Percentiles rank a stretch among this genome's conserved stretches.
Conservation (phyloP, 2,797 vertebrate genomes). For the Chelidonichthys spinosus region DNA sequence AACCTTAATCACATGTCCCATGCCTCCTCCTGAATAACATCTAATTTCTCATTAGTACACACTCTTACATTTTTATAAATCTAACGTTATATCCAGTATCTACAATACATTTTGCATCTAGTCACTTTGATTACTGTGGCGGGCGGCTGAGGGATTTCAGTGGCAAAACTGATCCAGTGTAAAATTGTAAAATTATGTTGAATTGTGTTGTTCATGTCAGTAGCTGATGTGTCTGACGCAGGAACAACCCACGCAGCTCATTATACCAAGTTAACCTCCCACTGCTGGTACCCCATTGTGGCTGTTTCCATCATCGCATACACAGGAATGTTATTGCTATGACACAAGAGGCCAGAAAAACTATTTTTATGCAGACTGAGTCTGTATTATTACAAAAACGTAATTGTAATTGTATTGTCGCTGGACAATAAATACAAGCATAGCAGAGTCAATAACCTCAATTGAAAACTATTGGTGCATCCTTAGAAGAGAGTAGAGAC, state of each 20-base stretch:
- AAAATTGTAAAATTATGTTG: background rate
- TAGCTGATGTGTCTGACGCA: constrained; percentile 6
- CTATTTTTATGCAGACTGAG: too few relatives aligned
- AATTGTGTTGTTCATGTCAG: background rate
- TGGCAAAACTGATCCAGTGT: background rate
- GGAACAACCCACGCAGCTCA: background rate
- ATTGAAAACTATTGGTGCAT: constrained; percentile 14
- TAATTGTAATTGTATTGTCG: background rate
- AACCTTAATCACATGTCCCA: background rate
- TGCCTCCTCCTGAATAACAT: background rate
- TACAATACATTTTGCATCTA: background rate
- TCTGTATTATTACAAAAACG: background rate
- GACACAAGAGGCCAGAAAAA: constrained; percentile 14
- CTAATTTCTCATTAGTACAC: background rate
- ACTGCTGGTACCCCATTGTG: background rate
- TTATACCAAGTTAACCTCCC: background rate
- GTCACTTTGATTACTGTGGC: background rate
- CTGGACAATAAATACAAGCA: constrained; percentile 1
- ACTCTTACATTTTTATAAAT: background rate
- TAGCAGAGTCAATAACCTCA: background rate
- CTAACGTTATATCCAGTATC: background rate
- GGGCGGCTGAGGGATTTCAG: background rate
- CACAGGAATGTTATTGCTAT: constrained; percentile 4
- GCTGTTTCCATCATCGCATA: background rate
- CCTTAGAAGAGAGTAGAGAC: constrained; percentile 8